Base-by-base conservation (phyloP, 2,888 invertebrate species). In the Lepidocyrtinus sp. region DNA sequence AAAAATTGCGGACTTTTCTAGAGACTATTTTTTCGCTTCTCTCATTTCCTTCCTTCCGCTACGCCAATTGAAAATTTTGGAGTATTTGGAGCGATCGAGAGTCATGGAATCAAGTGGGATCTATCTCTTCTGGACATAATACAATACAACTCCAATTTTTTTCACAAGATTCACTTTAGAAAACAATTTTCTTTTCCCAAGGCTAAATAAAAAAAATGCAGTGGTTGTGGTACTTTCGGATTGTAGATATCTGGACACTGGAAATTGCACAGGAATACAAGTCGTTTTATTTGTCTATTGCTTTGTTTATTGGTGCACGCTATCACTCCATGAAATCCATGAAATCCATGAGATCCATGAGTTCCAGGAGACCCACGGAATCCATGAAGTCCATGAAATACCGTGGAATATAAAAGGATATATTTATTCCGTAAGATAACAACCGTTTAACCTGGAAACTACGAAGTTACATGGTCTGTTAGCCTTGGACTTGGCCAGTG, bases 111-210 rank as follows among this genome's bases (percentile, higher is more conserved):
- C 50, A 50, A 36, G 36, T 19, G 15, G 17, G 12, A 17, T 64
- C 27, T 64, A 25, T 19, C 12, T 17, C 7, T 24, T 26, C 1
- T 25, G 17, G 26, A 7, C 36, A 27, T 27, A 2, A 1, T 9
- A 26, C 25, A 25, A 61, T n/a, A 17, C 27, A 1, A 1, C 2
- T 27, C 17, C 17, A 25, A n/a, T 64, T 25, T 21, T 61, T 61
- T 15, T 9, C 61, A 12, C 1, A 61, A 2, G 17, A 1, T 22
- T 61, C 25, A 25, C 15, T 15, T 25, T 26, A 50, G 46, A 65
- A 78, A 78, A 78, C 78, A 72, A 67, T 73, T 78, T 78, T 70
- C 12, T 12, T 62, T 36, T 72, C 63, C 72, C 68, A 78, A 78
- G 72, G 78, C 67, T 68, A 67, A 75, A 26, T 22, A 15, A 63